phyloP scores from a whole-genome alignment of 1,140 invertebrate genomes.

The Aphaenogaster rudis region DNA sequence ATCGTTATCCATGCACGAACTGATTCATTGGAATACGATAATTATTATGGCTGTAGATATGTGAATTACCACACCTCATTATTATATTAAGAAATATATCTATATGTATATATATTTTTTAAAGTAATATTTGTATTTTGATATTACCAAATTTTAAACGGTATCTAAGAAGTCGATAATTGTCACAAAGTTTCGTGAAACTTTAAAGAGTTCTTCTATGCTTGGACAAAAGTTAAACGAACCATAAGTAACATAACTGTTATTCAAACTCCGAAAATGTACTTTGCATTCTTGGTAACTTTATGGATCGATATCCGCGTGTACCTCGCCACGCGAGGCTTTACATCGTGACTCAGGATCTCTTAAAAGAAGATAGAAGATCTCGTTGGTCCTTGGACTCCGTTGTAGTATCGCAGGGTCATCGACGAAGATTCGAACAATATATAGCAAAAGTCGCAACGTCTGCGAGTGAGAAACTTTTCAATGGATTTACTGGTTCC shows the following conservation, averaged over 20 bases:
- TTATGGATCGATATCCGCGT: slow-evolving; percentile 66
- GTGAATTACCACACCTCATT: neutral
- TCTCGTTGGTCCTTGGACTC: slow-evolving; percentile 51
- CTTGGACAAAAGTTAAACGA: slow-evolving; percentile 28
- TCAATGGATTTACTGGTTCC: slow-evolving; percentile 78
- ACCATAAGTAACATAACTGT: slow-evolving; percentile 32
- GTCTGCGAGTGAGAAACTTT: slow-evolving; percentile 78
- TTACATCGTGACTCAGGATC: slow-evolving; percentile 54
- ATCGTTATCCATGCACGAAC: neutral
- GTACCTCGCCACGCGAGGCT: slow-evolving; percentile 56
- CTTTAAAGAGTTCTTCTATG: neutral
- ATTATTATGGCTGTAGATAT: neutral
- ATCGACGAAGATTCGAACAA: slow-evolving; percentile 71
- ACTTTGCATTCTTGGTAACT: slow-evolving; percentile 68
- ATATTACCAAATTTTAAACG: slow-evolving; percentile 13
- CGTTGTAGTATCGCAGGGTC: slow-evolving; percentile 67
- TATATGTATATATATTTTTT: neutral
- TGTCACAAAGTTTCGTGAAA: slow-evolving; percentile 6
- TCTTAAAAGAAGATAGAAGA: slow-evolving; percentile 40
- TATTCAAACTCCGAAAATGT: slow-evolving; percentile 44
- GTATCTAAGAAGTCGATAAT: neutral
- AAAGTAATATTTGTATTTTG: neutral
- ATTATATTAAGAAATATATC: neutral
- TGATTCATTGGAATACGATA: neutral
- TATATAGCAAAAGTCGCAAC: slow-evolving; percentile 72